phyloP scores from a whole-genome alignment of 2,888 invertebrate genomes.

The Agrotis puta region DNA sequence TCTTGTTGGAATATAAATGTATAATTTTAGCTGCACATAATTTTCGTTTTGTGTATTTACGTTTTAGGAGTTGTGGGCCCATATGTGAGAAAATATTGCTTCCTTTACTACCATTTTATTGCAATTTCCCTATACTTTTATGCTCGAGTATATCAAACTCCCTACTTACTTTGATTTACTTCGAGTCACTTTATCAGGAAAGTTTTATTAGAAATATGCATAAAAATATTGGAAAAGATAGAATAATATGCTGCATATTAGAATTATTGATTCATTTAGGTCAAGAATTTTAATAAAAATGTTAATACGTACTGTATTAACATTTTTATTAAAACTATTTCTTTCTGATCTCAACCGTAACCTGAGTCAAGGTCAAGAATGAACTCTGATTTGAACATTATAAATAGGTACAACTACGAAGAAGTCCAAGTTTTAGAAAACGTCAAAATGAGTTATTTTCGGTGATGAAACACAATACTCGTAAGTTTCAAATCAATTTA shows the following conservation, averaged over 20 bases:
- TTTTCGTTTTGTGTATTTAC: conserved; percentile 16
- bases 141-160: conserved; percentile 43
- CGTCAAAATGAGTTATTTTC: conserved; percentile 27
- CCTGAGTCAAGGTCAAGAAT: not conserved
- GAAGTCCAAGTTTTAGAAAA: not conserved
- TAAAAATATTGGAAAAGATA: conserved; percentile 30
- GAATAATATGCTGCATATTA: conserved; percentile 13
- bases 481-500: conserved; percentile 28
- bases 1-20: not conserved
- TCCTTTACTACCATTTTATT: conserved; percentile 46
- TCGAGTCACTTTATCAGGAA: conserved; percentile 37
- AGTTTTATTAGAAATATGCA: conserved; percentile 18
- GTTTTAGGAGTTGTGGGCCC: conserved; percentile 20
- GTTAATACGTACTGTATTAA: not conserved
- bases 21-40: conserved; percentile 3
- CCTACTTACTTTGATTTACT: conserved; percentile 51
- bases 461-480: conserved; percentile 33
- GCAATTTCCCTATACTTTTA: conserved; percentile 47
- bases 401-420: not conserved
- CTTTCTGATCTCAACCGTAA: conserved; percentile 10
- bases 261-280: conserved; percentile 28
- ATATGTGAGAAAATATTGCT: conserved; percentile 40
- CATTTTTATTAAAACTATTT: too few relatives aligned
- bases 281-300: conserved; percentile 14
- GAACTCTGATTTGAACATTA: conserved; percentile 6